Percentiles rank a stretch among this genome's conserved stretches.
Evolutionary conservation across 2,113 vertebrate species (phyloP).

Genomic region (Cochlearius cochlearius): DNA sequence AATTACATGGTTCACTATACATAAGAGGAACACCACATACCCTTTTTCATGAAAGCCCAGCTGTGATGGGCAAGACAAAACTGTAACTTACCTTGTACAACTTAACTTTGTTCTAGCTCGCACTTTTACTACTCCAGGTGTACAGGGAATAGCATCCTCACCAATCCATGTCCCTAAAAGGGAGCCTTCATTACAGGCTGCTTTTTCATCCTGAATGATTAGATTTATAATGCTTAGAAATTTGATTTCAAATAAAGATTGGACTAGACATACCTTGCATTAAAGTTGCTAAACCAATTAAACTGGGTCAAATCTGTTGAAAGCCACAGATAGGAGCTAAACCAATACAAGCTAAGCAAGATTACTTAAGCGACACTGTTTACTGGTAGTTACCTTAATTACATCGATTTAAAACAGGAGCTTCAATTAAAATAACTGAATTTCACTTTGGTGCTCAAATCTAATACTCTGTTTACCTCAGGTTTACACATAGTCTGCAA

Average conservation of each 20-base stretch:
- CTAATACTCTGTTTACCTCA: neutral
- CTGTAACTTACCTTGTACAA: constrained; percentile 74
- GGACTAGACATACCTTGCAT: neutral
- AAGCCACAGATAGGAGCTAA: neutral
- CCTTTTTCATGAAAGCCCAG: neutral
- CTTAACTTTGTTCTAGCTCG: constrained; percentile 73
- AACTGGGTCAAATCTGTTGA: neutral
- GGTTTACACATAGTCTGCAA: neutral
- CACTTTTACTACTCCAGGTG: constrained; percentile 76
- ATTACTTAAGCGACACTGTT: neutral
- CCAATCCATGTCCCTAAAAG: constrained; percentile 89
- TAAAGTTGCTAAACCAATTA: neutral
- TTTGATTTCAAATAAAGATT: neutral
- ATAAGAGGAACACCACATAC: neutral
- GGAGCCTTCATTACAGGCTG: constrained; percentile 67
- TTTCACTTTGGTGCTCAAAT: neutral
- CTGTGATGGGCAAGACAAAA: neutral
- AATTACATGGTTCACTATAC: neutral
- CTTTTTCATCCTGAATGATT: constrained; percentile 76
- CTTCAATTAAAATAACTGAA: neutral
- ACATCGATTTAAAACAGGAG: neutral
- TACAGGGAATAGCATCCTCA: constrained; percentile 82
- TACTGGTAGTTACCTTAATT: neutral
- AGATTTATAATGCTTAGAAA: constrained; percentile 26
- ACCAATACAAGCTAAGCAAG: neutral